A percentile compares a stretch with the other conserved stretches of the same genome.
phyloP scores from a whole-genome alignment of 2,113 vertebrate genomes.

The Plestiodon gilberti region DNA sequence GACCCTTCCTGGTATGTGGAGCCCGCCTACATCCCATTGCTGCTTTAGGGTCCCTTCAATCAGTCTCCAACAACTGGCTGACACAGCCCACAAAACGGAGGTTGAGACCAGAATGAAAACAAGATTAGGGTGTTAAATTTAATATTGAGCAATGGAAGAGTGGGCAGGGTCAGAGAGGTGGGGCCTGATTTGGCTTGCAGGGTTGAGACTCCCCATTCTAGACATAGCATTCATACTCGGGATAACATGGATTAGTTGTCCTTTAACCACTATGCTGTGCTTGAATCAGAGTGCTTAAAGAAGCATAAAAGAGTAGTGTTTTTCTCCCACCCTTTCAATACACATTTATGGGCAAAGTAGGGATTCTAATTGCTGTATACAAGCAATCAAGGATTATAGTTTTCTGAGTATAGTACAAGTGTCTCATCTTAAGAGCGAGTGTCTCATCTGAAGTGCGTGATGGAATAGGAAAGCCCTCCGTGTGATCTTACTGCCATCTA shows the following conservation, averaged over 20 bases:
- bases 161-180: background rate
- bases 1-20: background rate
- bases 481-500: background rate
- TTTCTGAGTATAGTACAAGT: background rate
- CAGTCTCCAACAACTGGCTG: background rate
- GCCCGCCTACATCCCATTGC: background rate
- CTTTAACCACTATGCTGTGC: background rate
- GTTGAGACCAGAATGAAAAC: background rate
- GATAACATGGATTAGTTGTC: background rate
- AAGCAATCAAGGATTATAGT: background rate
- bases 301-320: background rate
- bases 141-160: background rate
- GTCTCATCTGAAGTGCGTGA: background rate
- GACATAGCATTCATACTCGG: background rate
- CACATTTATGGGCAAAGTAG: background rate
- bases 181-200: background rate
- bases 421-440: background rate
- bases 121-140: background rate
- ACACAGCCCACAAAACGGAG: background rate
- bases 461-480: background rate
- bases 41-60: background rate
- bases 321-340: background rate
- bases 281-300: background rate
- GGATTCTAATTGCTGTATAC: background rate
- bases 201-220: background rate